phyloP scores from a whole-genome alignment of 2,888 invertebrate species.

The Halictus ligatus region DNA sequence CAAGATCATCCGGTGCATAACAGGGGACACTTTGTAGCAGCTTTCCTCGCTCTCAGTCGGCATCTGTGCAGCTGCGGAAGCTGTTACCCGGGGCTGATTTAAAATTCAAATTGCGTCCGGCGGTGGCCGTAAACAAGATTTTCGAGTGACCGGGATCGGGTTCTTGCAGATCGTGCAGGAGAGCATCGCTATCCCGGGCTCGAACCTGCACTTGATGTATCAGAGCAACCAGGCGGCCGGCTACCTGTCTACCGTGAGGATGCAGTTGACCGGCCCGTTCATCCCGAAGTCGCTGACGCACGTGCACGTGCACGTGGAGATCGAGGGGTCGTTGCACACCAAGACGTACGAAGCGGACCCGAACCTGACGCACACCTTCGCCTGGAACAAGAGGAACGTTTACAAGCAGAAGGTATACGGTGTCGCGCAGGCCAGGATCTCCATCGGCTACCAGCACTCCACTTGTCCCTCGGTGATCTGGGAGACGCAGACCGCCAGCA shows the following conservation, averaged over 20 bases:
- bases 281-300: conserved; percentile 93
- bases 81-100: conserved; percentile 13
- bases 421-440: conserved; percentile 93
- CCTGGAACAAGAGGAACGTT: conserved; percentile 99
- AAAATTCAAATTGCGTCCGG: conserved; percentile 39
- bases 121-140: conserved; percentile 19
- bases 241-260: conserved; percentile 96
- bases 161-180: conserved; percentile 95
- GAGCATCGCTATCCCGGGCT: conserved; percentile 96
- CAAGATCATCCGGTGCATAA: conserved; percentile 1
- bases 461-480: conserved; percentile 95
- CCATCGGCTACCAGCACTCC: conserved; percentile 97
- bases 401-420: conserved; percentile 98
- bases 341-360: conserved; percentile 98
- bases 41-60: neutral
- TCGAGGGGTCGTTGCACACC: conserved; percentile 96
- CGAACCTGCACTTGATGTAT: conserved; percentile 96
- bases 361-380: conserved; percentile 96
- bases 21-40: conserved; percentile 10
- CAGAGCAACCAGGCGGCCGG: conserved; percentile 97
- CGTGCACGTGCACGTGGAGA: conserved; percentile 96
- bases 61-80: neutral
- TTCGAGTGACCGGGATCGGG: neutral
- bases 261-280: conserved; percentile 92
- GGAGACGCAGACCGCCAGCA: conserved; percentile 96